Evolutionary conservation across 2,888 invertebrate genomes (phyloP).

Genomic region (Agriopis aurantiaria): DNA sequence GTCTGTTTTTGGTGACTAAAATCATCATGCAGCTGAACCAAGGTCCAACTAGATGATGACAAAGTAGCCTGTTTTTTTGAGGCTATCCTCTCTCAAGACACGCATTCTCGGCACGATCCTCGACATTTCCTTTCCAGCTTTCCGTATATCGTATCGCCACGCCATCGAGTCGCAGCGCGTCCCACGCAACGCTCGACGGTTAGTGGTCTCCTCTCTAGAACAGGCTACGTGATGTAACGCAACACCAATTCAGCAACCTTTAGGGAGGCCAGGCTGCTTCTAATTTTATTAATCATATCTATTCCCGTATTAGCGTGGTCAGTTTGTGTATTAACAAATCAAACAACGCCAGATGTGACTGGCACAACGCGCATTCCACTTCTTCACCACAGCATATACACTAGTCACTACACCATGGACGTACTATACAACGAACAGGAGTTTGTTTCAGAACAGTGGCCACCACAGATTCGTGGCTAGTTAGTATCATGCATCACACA

Average conservation of each 20-base stretch:
- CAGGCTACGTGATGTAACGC: slow-evolving; percentile 10
- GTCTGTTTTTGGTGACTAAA: too few relatives aligned
- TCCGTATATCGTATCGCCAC: too few relatives aligned
- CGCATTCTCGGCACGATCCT: too few relatives aligned
- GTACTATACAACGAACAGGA: not conserved
- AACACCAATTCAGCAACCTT: slow-evolving; percentile 25
- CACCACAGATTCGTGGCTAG: slow-evolving; percentile 14
- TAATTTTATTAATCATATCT: slow-evolving; percentile 37
- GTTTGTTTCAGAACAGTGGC: not conserved
- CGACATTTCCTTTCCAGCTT: too few relatives aligned
- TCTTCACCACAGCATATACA: slow-evolving; percentile 23
- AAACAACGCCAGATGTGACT: slow-evolving; percentile 46
- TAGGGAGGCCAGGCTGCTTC: slow-evolving; percentile 22
- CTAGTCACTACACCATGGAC: slow-evolving; percentile 2
- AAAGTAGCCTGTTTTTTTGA: too few relatives aligned
- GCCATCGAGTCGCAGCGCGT: too few relatives aligned
- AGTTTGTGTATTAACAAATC: slow-evolving; percentile 35
- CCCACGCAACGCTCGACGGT: too few relatives aligned
- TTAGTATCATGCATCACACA: slow-evolving; percentile 3
- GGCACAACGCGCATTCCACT: slow-evolving; percentile 42
- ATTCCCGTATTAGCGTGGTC: slow-evolving; percentile 34
- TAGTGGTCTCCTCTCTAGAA: too few relatives aligned
- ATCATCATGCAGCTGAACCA: too few relatives aligned
- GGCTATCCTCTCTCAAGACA: too few relatives aligned
- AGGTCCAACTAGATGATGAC: too few relatives aligned